Evolutionary conservation across 2,113 vertebrate species (phyloP).

Genomic region (Saguinus imperator): DNA sequence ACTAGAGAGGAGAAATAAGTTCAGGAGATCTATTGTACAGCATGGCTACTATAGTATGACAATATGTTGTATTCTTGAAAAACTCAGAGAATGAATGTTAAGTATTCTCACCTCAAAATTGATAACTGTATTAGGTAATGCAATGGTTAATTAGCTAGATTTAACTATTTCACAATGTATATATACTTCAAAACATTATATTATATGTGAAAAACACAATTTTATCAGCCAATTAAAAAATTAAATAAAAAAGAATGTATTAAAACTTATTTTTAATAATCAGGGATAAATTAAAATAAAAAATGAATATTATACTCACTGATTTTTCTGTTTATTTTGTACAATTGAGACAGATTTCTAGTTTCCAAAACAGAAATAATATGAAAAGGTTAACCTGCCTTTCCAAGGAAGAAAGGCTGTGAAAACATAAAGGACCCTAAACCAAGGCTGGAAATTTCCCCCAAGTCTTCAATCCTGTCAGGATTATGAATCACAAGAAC

Average conservation of each 20-base stretch:
- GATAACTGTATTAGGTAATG: neutral
- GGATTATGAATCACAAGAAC: neutral
- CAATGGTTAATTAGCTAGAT: neutral
- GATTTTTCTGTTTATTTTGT: neutral
- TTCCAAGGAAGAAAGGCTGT: neutral
- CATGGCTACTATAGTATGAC: neutral
- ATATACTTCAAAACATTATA: neutral
- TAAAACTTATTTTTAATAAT: neutral
- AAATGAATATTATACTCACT: neutral
- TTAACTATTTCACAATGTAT: neutral
- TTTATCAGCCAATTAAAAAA: neutral
- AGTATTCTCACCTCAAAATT: neutral
- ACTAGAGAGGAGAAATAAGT: neutral
- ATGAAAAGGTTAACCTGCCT: neutral
- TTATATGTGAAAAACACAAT: neutral
- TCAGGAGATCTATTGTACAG: neutral
- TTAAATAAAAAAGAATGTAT: neutral
- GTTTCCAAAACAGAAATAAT: conserved; percentile 1
- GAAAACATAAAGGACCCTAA: neutral
- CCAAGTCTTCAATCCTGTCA: neutral
- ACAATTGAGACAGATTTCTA: neutral
- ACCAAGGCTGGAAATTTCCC: neutral
- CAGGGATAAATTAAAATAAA: neutral
- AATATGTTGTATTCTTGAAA: neutral
- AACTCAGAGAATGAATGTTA: neutral